A percentile compares a stretch with the other conserved stretches of the same genome.
Evolutionary conservation across 2,797 vertebrate species (phyloP).

Genomic region (Chelon labrosus): DNA sequence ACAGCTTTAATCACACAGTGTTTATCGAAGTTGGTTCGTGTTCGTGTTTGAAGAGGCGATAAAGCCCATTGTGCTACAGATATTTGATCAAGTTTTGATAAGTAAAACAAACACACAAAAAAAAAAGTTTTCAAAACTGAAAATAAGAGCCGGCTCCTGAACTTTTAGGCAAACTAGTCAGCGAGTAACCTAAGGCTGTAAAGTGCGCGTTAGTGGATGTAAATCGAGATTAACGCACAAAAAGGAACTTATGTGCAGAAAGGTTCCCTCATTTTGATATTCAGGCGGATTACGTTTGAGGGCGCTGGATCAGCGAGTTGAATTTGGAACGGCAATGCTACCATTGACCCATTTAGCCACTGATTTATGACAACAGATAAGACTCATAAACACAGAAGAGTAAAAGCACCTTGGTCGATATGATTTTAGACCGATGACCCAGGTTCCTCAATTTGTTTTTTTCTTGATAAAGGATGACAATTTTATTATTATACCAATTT

Average conservation of each 20-base stretch:
- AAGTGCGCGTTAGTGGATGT: background rate
- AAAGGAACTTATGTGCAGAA: background rate
- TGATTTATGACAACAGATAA: conserved; percentile 3
- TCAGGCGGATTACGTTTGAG: conserved; percentile 25
- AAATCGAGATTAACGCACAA: background rate
- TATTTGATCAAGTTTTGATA: conserved; percentile 66
- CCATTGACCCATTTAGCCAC: conserved; percentile 28
- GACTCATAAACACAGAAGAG: conserved; percentile 10
- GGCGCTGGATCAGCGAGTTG: background rate
- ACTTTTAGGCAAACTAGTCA: background rate
- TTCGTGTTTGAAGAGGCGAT: conserved; percentile 66
- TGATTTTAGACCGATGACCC: background rate
- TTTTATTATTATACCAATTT: background rate
- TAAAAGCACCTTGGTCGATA: background rate
- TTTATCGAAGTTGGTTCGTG: conserved; percentile 59
- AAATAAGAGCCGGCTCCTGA: background rate
- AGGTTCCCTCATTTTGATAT: background rate
- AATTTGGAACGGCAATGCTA: background rate
- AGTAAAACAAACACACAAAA: conserved; percentile 2
- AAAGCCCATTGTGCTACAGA: conserved; percentile 33
- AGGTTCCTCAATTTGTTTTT: background rate
- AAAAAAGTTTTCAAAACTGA: background rate
- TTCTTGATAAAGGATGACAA: background rate
- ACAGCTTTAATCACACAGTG: conserved; percentile 32
- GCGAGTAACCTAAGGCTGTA: background rate